Evolutionary conservation across 2,888 invertebrate genomes (phyloP).

Genomic region (Blastobasis lacticolella): DNA sequence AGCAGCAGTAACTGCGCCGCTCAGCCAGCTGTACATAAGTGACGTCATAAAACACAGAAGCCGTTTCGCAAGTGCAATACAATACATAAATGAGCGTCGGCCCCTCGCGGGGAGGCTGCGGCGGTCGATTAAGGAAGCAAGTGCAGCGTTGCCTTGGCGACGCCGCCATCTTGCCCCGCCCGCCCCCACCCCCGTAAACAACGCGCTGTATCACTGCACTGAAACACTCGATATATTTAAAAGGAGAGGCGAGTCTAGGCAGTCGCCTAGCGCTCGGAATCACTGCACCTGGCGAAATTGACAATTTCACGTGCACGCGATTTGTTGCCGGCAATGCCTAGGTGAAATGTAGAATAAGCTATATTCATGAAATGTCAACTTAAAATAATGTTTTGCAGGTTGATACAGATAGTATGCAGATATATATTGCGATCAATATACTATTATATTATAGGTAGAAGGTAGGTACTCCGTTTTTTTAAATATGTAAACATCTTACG

Average conservation of each 20-base stretch:
- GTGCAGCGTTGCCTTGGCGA: conserved; percentile 70
- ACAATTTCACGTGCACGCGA: conserved; percentile 33
- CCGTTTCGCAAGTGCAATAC: conserved; percentile 56
- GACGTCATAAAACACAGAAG: conserved; percentile 41
- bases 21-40: conserved; percentile 2
- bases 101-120: conserved; percentile 46
- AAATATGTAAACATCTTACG: no score
- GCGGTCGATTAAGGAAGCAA: conserved; percentile 74
- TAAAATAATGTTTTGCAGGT: no score
- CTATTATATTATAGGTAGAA: no score
- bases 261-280: conserved; percentile 36
- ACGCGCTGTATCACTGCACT: conserved; percentile 69
- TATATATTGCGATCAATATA: no score
- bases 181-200: conserved; percentile 59
- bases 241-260: conserved; percentile 45
- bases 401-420: no score
- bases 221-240: conserved; percentile 72
- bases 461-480: no score
- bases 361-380: no score
- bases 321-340: no score
- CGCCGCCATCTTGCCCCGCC: conserved; percentile 67
- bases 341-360: no score
- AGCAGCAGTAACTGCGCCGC: neutral
- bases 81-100: conserved; percentile 60
- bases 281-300: conserved; percentile 45